Evolutionary conservation across 2,888 invertebrate genomes (phyloP).

Genomic region (Thereva unica): DNA sequence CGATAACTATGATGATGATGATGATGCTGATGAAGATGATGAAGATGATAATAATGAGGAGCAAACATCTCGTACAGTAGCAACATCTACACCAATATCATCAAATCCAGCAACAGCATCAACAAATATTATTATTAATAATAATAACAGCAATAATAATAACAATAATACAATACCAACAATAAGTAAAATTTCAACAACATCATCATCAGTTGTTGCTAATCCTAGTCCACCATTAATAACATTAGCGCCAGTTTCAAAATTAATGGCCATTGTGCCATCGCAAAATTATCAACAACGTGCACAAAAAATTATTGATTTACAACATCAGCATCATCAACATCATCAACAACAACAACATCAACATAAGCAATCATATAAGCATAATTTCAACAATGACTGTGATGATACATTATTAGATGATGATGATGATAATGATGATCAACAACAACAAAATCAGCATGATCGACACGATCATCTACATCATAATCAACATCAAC

Average conservation of each 20-base stretch:
- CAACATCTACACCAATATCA: slow-evolving; percentile 14
- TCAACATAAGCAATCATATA: slow-evolving; percentile 13
- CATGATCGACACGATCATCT: background rate
- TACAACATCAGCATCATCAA: background rate
- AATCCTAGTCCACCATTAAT: slow-evolving; percentile 26
- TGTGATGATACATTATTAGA: slow-evolving; percentile 7
- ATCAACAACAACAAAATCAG: background rate
- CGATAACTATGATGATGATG: background rate
- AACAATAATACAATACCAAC: background rate
- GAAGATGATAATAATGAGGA: background rate
- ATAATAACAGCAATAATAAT: slow-evolving; percentile 39
- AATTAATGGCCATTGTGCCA: slow-evolving; percentile 32
- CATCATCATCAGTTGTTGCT: background rate
- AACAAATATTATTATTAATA: slow-evolving; percentile 43
- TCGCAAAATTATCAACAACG: slow-evolving; percentile 1
- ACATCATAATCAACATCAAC: slow-evolving; percentile 3
- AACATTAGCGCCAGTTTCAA: slow-evolving; percentile 41
- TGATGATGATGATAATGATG: slow-evolving; percentile 1
- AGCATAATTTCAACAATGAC: slow-evolving; percentile 18
- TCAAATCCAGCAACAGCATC: slow-evolving; percentile 17
- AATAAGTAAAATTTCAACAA: background rate
- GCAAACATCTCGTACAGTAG: too few species aligned
- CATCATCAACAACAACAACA: slow-evolving; percentile 15
- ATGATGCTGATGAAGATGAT: background rate
- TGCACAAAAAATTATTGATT: background rate